Conservation (phyloP, 2,888 invertebrate species). For the Blera fallax region DNA sequence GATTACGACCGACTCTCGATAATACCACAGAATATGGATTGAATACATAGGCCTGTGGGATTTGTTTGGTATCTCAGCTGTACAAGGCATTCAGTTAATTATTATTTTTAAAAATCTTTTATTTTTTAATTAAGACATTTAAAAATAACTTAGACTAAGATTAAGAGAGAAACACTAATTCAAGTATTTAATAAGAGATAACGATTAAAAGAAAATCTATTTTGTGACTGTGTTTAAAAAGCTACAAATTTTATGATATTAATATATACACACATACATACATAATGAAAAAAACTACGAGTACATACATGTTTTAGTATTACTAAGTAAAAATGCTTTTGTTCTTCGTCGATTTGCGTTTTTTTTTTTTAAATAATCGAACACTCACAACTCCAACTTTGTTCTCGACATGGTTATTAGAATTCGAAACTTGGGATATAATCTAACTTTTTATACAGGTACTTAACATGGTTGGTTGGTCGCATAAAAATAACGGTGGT, state of each 20-base stretch:
- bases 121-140: constrained; percentile 41
- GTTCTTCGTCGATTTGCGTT: neutral
- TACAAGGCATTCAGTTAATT: constrained; percentile 59
- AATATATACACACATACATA: constrained; percentile 22
- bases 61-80: constrained; percentile 56
- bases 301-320: neutral
- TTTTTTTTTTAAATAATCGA: neutral
- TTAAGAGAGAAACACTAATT: constrained; percentile 19
- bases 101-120: constrained; percentile 30
- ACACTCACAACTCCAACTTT: too few species aligned
- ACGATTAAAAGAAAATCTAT: constrained; percentile 41
- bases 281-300: neutral
- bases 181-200: constrained; percentile 39
- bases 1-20: constrained; percentile 79
- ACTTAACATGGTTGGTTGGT: too few species aligned
- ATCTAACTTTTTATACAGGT: too few species aligned
- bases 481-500: too few species aligned
- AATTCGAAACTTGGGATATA: too few species aligned
- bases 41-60: constrained; percentile 72
- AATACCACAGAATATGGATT: constrained; percentile 79
- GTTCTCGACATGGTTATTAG: too few species aligned
- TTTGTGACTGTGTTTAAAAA: constrained; percentile 64
- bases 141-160: constrained; percentile 26
- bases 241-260: constrained; percentile 66
- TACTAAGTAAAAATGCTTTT: neutral